Evolutionary conservation across 1,140 invertebrate species (phyloP), one percentile per base, ranked within the genome.

Genomic region (Drosophila seguyi): DNA sequence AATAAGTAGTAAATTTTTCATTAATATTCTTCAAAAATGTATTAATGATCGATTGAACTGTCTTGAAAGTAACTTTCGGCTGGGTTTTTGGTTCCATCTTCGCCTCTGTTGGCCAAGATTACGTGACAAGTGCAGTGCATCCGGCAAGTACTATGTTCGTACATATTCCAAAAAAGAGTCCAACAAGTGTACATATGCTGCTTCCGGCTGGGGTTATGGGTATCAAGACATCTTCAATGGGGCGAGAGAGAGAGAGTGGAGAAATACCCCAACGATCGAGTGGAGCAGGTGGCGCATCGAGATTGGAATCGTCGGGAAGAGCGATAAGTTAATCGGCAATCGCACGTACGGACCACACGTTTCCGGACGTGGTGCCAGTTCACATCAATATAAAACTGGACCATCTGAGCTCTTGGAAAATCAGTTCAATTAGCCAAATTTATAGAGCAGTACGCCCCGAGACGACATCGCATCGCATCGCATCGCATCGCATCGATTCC

Each of bases 361-460:
- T 88, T 90, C 84, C 85, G 82, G 78, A 79, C 76, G 63, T 76
- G 82, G 58, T 66, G 68, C 60, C 45, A 50, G 47, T 56, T 22
- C n/a, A 34, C 72, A 76, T 67, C 67, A 29, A 88, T 88, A 88
- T 88, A 88, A 88, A 90, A 84, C 82, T 81, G 68, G 73, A 83
- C 62, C 77, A 78, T 78, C 82, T 84, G 65, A 72, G 65, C 68
- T 60, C 48, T 84, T 61, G 29, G 65, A 71, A 84, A 88, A 88
- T 88, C 84, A 88, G 84, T 88, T 88, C 68, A 90, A 88, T 88
- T 90, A 87, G 55, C 61, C 76, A 87, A 90, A 88, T 90, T 87
- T 84, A 74, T 80, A 77, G 63, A 78, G 75, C 75, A 63, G 75
- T 72, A 22, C 75, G 75, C 42, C 63, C 69, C 25, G 25, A 59